These are phyloP conservation scores for Brachionus paranguensis DNA, from an alignment of 1,140 invertebrate species.

Conservation along the genomic window DNA sequence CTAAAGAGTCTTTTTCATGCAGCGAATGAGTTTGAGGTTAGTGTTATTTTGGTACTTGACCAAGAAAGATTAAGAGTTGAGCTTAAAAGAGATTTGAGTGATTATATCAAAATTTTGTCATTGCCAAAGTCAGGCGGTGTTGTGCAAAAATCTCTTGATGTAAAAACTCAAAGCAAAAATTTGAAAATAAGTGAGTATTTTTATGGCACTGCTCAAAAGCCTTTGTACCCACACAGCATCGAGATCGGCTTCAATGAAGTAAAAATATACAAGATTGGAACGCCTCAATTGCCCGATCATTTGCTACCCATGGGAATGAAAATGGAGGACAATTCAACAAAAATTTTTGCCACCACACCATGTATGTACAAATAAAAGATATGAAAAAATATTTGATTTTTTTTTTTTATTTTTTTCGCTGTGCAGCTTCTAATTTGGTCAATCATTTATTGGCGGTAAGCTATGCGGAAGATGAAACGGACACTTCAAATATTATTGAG, in stretches of 20 bases:
- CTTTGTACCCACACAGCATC: slow-evolving; percentile 78
- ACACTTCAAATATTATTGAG: slow-evolving; percentile 61
- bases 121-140: slow-evolving; percentile 93
- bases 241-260: slow-evolving; percentile 70
- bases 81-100: slow-evolving; percentile 81
- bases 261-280: slow-evolving; percentile 47
- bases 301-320: slow-evolving; percentile 93
- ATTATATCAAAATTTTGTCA: slow-evolving; percentile 77
- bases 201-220: slow-evolving; percentile 70
- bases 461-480: slow-evolving; percentile 59
- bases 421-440: slow-evolving; percentile 63
- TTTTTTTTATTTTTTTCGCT: slow-evolving; percentile 37
- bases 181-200: slow-evolving; percentile 82
- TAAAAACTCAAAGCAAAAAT: slow-evolving; percentile 28
- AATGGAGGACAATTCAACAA: slow-evolving; percentile 78
- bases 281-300: slow-evolving; percentile 80
- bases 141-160: slow-evolving; percentile 51
- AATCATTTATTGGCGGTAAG: slow-evolving; percentile 81
- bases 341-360: slow-evolving; percentile 74
- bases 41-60: slow-evolving; percentile 88
- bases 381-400: not conserved
- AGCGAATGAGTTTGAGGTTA: slow-evolving; percentile 86
- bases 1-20: slow-evolving; percentile 64
- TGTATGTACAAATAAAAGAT: slow-evolving; percentile 47
- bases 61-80: slow-evolving; percentile 93